Conservation (phyloP, 2,888 invertebrate species). For the Dicyrtoma fusca region DNA sequence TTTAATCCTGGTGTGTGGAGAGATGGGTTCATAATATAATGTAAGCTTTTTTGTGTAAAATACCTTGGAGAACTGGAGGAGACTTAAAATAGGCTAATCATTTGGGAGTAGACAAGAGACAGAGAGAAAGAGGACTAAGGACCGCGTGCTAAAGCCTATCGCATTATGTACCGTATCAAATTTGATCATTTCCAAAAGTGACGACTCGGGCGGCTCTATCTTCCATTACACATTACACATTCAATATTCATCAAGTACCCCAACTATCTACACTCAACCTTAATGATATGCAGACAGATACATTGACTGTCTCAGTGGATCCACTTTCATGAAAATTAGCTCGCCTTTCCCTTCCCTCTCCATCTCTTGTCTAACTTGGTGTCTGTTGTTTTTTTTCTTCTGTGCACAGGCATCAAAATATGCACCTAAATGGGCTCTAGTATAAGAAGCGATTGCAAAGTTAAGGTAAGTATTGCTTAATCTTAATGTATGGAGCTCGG, state of each 20-base stretch:
- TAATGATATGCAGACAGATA: slow-evolving; percentile 42
- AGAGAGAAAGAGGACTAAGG: too few species aligned
- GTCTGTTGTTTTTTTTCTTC: neutral
- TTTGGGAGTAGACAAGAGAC: too few species aligned
- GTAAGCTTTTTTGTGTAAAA: too few species aligned
- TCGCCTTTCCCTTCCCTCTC: slow-evolving; percentile 9
- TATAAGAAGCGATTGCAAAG: neutral
- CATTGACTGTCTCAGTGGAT: slow-evolving; percentile 36
- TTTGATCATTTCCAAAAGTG: slow-evolving; percentile 14
- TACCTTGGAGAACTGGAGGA: too few species aligned
- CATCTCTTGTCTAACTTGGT: neutral
- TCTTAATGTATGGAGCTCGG: too few species aligned
- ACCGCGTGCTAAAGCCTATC: neutral
- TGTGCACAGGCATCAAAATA: neutral
- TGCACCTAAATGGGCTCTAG: neutral
- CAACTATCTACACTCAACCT: slow-evolving; percentile 32
- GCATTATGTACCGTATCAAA: slow-evolving; percentile 5
- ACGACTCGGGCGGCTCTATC: neutral
- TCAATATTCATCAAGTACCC: slow-evolving; percentile 43
- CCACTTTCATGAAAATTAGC: slow-evolving; percentile 44
- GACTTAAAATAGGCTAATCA: too few species aligned
- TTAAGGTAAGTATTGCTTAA: neutral
- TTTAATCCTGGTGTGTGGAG: too few species aligned
- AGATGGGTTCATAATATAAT: too few species aligned
- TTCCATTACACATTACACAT: slow-evolving; percentile 22